phyloP scores from a whole-genome alignment of 2,113 vertebrate genomes.

The Todiramphus saurophagus region DNA sequence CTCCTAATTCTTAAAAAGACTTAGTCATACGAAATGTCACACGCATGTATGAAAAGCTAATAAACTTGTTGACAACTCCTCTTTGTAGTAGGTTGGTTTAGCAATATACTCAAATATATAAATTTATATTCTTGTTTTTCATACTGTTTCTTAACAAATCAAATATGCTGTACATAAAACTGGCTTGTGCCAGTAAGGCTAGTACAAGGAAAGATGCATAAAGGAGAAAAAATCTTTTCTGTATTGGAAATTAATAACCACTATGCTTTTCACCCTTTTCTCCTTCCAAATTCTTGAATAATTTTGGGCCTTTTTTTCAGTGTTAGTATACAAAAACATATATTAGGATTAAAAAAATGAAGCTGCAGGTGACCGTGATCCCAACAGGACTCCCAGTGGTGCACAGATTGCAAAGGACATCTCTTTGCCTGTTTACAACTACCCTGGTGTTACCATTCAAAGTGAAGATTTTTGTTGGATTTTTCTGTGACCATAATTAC shows the following conservation, averaged over 20 bases:
- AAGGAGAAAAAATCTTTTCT: neutral
- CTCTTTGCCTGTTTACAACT: neutral
- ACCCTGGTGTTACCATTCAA: neutral
- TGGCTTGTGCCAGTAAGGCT: neutral
- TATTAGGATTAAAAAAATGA: neutral
- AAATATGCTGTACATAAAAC: neutral
- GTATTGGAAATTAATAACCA: rapidly evolving
- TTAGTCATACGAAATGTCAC: neutral
- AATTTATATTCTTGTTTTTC: neutral
- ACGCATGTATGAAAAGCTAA: neutral
- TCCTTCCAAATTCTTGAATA: neutral
- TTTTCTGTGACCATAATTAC: neutral
- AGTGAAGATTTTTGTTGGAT: neutral
- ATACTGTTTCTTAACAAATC: neutral
- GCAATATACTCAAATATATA: neutral
- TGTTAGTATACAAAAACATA: neutral
- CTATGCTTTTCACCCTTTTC: neutral
- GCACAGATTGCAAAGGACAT: neutral
- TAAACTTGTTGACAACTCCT: neutral
- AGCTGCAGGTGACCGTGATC: neutral
- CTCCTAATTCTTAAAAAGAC: neutral
- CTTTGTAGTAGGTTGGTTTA: neutral
- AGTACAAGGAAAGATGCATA: neutral
- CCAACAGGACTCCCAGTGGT: neutral
- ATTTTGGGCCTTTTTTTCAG: neutral